Evolutionary conservation across 2,797 vertebrate genomes (phyloP).

Genomic region (Eulemur mongoz): DNA sequence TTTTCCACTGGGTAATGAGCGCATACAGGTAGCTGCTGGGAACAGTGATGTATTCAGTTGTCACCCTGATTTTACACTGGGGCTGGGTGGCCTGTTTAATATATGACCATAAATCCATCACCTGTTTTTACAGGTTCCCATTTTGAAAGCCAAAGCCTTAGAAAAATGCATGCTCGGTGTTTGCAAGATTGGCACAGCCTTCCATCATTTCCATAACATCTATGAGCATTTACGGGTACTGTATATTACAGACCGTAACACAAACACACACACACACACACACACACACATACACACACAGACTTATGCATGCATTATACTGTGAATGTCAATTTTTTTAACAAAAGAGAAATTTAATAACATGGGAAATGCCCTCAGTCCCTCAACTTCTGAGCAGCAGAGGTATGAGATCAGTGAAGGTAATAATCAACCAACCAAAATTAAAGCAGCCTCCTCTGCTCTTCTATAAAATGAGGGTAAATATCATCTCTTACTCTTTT

Average conservation of each 20-base stretch:
- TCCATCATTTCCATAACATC: constrained; percentile 64
- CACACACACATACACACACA: background rate
- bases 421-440: background rate
- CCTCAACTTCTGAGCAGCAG: background rate
- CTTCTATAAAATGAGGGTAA: background rate
- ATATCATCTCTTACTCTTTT: background rate
- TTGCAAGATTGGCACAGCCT: constrained; percentile 68
- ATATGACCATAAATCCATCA: constrained; percentile 76
- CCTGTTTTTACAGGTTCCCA: constrained; percentile 58
- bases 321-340: background rate
- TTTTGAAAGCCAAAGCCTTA: constrained; percentile 58
- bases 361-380: background rate
- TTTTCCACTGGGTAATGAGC: constrained; percentile 78
- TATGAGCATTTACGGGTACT: constrained; percentile 40
- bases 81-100: constrained; percentile 78
- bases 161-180: constrained; percentile 65
- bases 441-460: background rate
- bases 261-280: background rate
- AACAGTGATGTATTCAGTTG: constrained; percentile 78
- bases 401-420: background rate
- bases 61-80: constrained; percentile 81
- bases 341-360: background rate
- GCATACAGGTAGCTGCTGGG: constrained; percentile 68
- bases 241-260: constrained; percentile 50
- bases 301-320: background rate